Evolutionary conservation across 64 coral and sea anemone species (phyloP).

Genomic region (Porites australiensis): DNA sequence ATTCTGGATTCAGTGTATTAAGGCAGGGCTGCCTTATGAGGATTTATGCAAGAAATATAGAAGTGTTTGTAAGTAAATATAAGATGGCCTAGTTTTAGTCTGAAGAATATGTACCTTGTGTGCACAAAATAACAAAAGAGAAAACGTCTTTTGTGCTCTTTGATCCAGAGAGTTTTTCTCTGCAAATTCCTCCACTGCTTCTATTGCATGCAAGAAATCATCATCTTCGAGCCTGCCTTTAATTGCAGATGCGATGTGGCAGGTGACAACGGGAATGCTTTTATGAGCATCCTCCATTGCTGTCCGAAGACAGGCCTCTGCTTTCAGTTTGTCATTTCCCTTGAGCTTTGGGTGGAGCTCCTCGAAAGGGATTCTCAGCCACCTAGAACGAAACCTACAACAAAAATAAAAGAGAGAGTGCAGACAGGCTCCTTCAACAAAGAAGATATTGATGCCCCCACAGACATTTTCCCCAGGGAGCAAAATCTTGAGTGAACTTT

Average conservation of each 20-base stretch:
- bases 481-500: too few relatives aligned
- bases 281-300: slow-evolving; percentile 19
- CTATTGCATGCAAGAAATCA: background rate
- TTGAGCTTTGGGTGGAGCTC: slow-evolving; percentile 17
- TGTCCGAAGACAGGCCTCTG: background rate
- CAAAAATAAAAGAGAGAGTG: background rate
- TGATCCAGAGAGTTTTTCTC: background rate
- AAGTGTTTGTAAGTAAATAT: too few relatives aligned
- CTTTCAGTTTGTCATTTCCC: background rate
- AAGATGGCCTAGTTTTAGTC: too few relatives aligned
- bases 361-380: slow-evolving; percentile 42
- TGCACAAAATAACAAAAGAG: slow-evolving; percentile 6
- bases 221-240: background rate
- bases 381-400: slow-evolving; percentile 1
- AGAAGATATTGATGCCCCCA: too few relatives aligned
- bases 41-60: too few relatives aligned
- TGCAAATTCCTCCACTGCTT: background rate
- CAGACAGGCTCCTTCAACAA: too few relatives aligned
- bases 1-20: too few relatives aligned
- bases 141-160: slow-evolving; percentile 3
- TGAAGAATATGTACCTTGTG: background rate
- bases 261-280: slow-evolving; percentile 35
- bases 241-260: background rate
- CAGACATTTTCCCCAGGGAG: too few relatives aligned
- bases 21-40: too few relatives aligned